Evolutionary conservation across 2,113 vertebrate genomes (phyloP).

Genomic region (Pitta sordida): DNA sequence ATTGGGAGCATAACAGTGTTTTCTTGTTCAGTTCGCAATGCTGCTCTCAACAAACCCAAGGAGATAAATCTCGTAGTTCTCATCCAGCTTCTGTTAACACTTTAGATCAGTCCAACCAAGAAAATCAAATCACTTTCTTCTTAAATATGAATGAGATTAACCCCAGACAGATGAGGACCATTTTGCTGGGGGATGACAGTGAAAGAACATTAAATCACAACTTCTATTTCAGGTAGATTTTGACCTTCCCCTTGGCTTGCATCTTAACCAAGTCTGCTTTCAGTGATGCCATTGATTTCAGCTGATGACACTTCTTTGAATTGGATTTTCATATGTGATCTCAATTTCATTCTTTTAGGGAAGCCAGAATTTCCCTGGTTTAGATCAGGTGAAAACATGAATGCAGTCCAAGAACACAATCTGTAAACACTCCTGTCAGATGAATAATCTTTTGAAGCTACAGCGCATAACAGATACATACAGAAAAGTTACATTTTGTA

Average conservation of each 20-base stretch:
- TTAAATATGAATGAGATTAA: not conserved
- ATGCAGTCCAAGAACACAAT: not conserved
- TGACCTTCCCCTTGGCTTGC: not conserved
- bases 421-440: not conserved
- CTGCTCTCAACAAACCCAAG: not conserved
- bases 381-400: not conserved
- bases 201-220: not conserved
- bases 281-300: not conserved
- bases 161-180: not conserved
- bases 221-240: not conserved
- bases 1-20: not conserved
- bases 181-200: not conserved
- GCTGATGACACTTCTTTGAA: not conserved
- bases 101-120: not conserved
- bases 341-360: not conserved
- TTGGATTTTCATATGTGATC: not conserved
- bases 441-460: not conserved
- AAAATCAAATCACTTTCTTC: not conserved
- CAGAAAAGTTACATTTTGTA: not conserved
- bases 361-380: not conserved
- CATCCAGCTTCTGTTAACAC: not conserved
- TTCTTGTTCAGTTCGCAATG: not conserved
- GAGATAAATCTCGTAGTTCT: not conserved
- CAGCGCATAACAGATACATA: not conserved
- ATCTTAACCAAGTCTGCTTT: not conserved